Conservation (phyloP, 2,888 invertebrate species). For the Dexiosoma caninum region DNA sequence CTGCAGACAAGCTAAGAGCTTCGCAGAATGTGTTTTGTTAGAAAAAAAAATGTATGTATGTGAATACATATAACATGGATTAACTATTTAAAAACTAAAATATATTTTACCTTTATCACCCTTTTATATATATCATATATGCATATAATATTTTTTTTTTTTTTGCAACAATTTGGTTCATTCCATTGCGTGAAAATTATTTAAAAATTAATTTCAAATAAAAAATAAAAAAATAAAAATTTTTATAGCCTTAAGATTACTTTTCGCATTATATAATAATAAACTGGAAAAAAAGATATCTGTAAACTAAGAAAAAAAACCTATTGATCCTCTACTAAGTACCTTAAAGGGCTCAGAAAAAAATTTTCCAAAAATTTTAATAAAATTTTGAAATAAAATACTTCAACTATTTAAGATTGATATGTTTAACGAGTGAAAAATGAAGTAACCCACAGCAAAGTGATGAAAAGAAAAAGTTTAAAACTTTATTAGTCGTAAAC, state of each 20-base stretch:
- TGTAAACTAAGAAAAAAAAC: constrained; percentile 1
- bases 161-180: constrained; percentile 1
- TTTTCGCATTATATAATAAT: background rate
- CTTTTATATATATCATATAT: background rate
- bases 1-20: too few relatives aligned
- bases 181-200: background rate
- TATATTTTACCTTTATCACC: background rate
- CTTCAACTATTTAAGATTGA: background rate
- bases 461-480: constrained; percentile 45
- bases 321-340: constrained; percentile 20
- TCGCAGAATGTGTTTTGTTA: too few relatives aligned
- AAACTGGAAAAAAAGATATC: background rate
- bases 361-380: constrained; percentile 6
- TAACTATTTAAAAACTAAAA: too few relatives aligned
- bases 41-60: too few relatives aligned
- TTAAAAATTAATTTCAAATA: constrained; percentile 1
- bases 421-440: constrained; percentile 14
- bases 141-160: background rate
- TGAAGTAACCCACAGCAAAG: constrained; percentile 11
- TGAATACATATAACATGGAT: too few relatives aligned
- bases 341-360: constrained; percentile 12
- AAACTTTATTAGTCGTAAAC: constrained; percentile 41
- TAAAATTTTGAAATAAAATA: constrained; percentile 25
- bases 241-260: background rate
- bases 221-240: background rate